A percentile compares a stretch with the other conserved stretches of the same genome.
These are phyloP conservation scores for Macaria liturata DNA, from an alignment of 2,888 invertebrate species.

Conservation along the genomic window DNA sequence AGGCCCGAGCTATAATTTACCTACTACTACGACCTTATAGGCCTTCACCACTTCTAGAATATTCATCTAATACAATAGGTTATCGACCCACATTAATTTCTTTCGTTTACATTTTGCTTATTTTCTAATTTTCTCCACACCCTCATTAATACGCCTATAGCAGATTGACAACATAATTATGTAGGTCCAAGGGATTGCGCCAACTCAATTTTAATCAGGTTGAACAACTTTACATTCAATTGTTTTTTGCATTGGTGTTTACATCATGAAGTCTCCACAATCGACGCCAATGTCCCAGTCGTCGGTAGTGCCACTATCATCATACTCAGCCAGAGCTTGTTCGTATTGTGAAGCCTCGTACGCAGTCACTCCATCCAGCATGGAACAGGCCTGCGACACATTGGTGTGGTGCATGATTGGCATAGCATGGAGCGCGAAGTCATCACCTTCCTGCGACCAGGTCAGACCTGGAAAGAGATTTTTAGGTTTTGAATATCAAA, in stretches of 20 bases:
- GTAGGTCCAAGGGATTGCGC: too few relatives aligned
- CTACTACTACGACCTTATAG: not conserved
- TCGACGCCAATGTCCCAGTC: conserved; percentile 89
- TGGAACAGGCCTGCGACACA: conserved; percentile 82
- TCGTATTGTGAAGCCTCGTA: conserved; percentile 84
- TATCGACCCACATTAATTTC: too few relatives aligned
- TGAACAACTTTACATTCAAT: too few relatives aligned
- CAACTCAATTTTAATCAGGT: too few relatives aligned
- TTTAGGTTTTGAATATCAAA: too few relatives aligned
- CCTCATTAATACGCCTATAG: too few relatives aligned
- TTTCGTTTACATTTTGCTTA: too few relatives aligned
- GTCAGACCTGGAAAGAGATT: conserved; percentile 76
- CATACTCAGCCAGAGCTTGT: conserved; percentile 84
- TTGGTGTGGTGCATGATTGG: conserved; percentile 86
- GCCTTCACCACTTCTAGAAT: not conserved
- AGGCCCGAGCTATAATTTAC: not conserved
- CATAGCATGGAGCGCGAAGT: conserved; percentile 86
- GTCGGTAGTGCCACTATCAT: conserved; percentile 81
- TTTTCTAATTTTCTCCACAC: too few relatives aligned
- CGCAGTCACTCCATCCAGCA: conserved; percentile 82
- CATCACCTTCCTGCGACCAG: conserved; percentile 87
- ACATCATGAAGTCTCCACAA: conserved; percentile 89
- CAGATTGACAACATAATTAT: too few relatives aligned
- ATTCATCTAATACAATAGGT: not conserved
- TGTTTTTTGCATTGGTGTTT: conserved; percentile 39